These are phyloP conservation scores for Holocentrus rufus DNA, from an alignment of 2,797 vertebrate species.

Conservation along the genomic window DNA sequence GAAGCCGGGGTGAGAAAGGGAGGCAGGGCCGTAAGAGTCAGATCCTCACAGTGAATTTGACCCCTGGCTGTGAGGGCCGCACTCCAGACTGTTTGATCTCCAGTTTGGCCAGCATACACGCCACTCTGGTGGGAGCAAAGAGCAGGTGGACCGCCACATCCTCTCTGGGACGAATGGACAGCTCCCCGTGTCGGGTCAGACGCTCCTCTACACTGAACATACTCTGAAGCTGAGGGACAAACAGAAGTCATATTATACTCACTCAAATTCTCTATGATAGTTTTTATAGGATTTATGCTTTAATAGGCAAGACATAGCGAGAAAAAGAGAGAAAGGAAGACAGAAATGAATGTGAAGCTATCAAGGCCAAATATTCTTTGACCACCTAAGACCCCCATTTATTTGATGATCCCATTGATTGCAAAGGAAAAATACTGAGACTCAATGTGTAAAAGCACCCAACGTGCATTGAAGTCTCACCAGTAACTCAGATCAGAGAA, in stretches of 20 bases:
- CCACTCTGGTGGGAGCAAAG: conserved; percentile 91
- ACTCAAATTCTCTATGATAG: background rate
- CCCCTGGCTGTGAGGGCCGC: conserved; percentile 86
- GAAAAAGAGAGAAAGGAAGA: too few species aligned
- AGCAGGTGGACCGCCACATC: conserved; percentile 88
- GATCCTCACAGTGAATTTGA: conserved; percentile 93
- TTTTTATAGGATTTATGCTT: too few species aligned
- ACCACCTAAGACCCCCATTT: too few species aligned
- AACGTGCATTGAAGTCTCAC: too few species aligned
- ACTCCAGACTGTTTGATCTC: conserved; percentile 95
- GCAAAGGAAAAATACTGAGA: too few species aligned
- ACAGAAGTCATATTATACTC: background rate
- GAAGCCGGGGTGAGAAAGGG: background rate
- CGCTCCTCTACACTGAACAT: conserved; percentile 91
- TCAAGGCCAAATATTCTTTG: too few species aligned
- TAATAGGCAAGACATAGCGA: too few species aligned
- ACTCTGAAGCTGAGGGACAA: conserved; percentile 86
- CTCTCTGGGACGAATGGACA: conserved; percentile 90
- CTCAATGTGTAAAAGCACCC: too few species aligned
- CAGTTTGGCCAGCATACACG: conserved; percentile 94
- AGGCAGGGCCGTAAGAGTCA: background rate
- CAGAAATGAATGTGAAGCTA: too few species aligned
- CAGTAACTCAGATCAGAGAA: too few species aligned
- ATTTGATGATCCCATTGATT: too few species aligned
- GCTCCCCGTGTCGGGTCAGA: conserved; percentile 87